phyloP scores from a whole-genome alignment of 2,888 invertebrate species.

The Mythimna loreyi region DNA sequence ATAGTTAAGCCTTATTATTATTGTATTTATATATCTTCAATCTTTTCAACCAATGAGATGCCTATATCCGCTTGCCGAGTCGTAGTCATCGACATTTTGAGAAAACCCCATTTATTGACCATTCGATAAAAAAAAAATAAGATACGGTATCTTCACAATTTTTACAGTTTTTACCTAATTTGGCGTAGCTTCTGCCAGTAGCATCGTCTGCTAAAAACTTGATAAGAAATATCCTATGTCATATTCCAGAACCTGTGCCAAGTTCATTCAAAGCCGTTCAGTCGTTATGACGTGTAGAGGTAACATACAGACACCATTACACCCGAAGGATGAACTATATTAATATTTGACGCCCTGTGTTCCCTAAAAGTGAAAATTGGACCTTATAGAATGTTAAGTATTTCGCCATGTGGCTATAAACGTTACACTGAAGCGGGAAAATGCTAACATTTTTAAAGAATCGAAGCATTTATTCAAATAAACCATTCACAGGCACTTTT shows the following conservation, averaged over 20 bases:
- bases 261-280: not conserved
- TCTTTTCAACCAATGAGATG: not conserved
- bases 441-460: not conserved
- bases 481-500: no score
- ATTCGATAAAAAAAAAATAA: no score
- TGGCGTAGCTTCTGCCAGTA: no score
- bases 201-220: no score
- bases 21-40: not conserved
- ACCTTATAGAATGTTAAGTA: not conserved
- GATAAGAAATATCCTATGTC: no score
- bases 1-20: constrained; percentile 5
- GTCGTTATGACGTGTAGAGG: not conserved
- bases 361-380: not conserved
- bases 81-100: constrained; percentile 18
- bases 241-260: no score
- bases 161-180: not conserved
- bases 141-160: not conserved
- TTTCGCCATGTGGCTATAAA: not conserved
- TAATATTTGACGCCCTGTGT: not conserved
- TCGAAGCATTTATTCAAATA: no score
- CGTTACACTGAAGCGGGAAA: not conserved
- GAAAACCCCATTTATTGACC: constrained; percentile 4
- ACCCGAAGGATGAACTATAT: no score
- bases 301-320: no score
- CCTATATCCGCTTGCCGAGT: not conserved